Evolutionary conservation across 2,888 invertebrate genomes (phyloP), one percentile per base, ranked within the genome.

Genomic region (Chironomus riparius): DNA sequence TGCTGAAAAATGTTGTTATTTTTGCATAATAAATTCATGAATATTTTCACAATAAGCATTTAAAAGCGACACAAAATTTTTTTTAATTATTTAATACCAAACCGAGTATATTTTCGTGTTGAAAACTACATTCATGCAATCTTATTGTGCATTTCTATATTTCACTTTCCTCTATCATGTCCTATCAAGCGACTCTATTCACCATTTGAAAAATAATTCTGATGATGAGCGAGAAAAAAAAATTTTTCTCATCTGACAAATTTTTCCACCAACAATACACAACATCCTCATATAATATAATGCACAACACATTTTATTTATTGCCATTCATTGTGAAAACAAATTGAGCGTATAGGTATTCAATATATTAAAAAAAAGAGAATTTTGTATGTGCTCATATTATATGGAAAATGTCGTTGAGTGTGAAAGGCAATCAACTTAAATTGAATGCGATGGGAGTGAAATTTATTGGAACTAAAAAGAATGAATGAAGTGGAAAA

Each of bases 281-380:
- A 15, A 18, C n/a, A 18, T 50, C n/a, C 5, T 15, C 68, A 28
- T 28, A 28, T 28, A 28, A 28, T 28, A 38, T 38, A 38, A 38
- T 38, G 38, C 38, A 38, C 38, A 38, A 38, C 38, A 38, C 38
- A 38, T 38, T 68, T 72, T 72, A 72, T 72, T 72, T 72, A 72
- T 72, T 72, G 38, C 61, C 72, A 62, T 22, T 50, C 72, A 72
- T 72, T 72, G 72, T 62, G 47, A 38, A 28, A 61, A 47, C 62
- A 72, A 72, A 72, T 72, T 72, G 72, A 72, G 72, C 62, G 72
- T 28, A 62, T 56, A 72, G 62, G 72, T 47, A 61, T 70, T 70
- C 70, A 47, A 70, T 70, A 70, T 21, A 70, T 70, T 70, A 50
- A 56, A 70, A 47, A 70, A 47, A 38, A n/a, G n/a, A n/a, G n/a